phyloP scores from a whole-genome alignment of 2,113 vertebrate species.

The Chlorodrepanis virens region DNA sequence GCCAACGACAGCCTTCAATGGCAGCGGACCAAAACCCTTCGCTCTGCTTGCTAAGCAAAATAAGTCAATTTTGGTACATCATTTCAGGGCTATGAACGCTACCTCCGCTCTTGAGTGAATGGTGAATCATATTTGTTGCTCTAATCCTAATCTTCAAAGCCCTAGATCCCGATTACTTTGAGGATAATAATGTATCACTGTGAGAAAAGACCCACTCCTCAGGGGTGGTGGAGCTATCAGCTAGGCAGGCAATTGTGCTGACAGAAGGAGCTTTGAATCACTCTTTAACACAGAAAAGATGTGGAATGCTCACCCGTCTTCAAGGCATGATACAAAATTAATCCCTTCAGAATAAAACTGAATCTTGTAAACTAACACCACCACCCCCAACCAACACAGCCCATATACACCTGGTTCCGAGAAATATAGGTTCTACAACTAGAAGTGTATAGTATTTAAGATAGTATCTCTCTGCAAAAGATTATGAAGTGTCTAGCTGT shows the following conservation, averaged over 20 bases:
- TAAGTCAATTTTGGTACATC: neutral
- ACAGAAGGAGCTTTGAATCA: neutral
- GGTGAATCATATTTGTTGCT: neutral
- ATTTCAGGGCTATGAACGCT: neutral
- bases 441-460: neutral
- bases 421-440: neutral
- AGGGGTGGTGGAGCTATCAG: neutral
- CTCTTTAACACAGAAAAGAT: neutral
- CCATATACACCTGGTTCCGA: neutral
- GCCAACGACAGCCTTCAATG: slow-evolving; percentile 10
- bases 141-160: slow-evolving; percentile 46
- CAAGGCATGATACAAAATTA: neutral
- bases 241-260: neutral
- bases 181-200: neutral
- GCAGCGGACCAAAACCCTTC: slow-evolving; percentile 7
- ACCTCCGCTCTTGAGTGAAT: neutral
- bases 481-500: neutral
- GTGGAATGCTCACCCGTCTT: neutral
- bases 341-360: neutral
- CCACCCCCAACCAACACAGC: fast-evolving
- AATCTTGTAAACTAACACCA: neutral
- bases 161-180: neutral
- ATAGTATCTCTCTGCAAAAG: neutral
- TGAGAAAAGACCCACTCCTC: neutral
- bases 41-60: slow-evolving; percentile 51